phyloP scores from a whole-genome alignment of 2,888 invertebrate species.

The Invenusta paracnida region DNA sequence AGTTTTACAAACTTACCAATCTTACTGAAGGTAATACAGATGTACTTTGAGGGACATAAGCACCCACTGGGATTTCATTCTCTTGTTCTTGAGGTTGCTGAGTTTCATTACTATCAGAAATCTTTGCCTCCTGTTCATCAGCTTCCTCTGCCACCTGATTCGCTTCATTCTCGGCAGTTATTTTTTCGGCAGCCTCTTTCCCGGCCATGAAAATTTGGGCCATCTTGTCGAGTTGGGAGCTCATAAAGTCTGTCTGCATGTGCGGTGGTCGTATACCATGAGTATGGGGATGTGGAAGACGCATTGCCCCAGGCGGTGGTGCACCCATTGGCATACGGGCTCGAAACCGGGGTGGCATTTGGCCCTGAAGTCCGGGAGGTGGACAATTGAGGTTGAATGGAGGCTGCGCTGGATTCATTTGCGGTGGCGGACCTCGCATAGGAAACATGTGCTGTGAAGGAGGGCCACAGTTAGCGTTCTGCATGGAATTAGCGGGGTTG shows the following conservation, averaged over 20 bases:
- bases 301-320: background rate
- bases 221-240: background rate
- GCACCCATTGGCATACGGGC: background rate
- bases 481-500: background rate
- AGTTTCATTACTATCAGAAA: background rate
- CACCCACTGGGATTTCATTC: slow-evolving; percentile 21
- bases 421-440: background rate
- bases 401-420: background rate
- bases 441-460: background rate
- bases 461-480: background rate
- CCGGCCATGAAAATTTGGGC: background rate
- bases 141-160: background rate
- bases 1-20: no score
- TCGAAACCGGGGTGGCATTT: background rate
- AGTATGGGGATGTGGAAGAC: background rate
- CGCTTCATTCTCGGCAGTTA: background rate
- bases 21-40: slow-evolving; percentile 15
- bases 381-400: background rate
- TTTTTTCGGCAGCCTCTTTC: background rate
- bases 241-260: background rate
- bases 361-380: background rate
- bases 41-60: slow-evolving; percentile 33
- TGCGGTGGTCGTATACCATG: background rate
- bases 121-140: background rate
- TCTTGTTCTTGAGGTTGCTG: background rate